Evolutionary conservation across 2,113 vertebrate species (phyloP).

Genomic region (Oenanthe melanoleuca): DNA sequence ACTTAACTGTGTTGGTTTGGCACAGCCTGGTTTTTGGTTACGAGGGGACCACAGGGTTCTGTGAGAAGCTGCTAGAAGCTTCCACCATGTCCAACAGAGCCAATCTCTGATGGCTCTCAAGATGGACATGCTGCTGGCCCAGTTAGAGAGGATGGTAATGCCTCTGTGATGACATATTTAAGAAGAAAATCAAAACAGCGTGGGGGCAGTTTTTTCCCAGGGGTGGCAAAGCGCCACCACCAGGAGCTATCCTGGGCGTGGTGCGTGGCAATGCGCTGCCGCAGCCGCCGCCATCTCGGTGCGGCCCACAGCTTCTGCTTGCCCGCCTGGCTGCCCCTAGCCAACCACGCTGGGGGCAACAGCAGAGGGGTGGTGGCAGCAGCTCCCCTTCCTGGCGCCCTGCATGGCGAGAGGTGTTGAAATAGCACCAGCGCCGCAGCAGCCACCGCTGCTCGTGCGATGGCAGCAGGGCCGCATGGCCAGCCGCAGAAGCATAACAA

Average conservation of each 20-base stretch:
- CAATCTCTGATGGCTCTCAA: neutral
- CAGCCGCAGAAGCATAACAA: neutral
- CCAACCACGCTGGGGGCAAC: accelerated
- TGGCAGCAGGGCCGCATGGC: accelerated
- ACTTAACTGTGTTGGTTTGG: neutral
- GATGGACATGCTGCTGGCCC: neutral
- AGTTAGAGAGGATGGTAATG: neutral
- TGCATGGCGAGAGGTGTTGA: neutral
- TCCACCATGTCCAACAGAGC: neutral
- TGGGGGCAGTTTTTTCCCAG: neutral
- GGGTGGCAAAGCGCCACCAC: neutral
- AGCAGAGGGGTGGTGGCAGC: neutral
- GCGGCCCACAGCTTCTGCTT: accelerated
- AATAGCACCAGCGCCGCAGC: accelerated
- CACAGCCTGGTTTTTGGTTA: neutral
- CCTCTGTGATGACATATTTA: neutral
- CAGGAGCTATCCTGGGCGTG: accelerated
- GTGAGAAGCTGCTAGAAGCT: neutral
- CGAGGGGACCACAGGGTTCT: neutral
- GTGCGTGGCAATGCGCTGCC: accelerated
- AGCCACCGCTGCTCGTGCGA: neutral
- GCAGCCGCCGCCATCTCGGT: accelerated
- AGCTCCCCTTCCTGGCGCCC: accelerated
- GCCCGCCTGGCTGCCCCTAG: neutral
- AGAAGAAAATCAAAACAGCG: neutral